phyloP scores from a whole-genome alignment of 2,797 vertebrate species.

The Takifugu ocellatus region DNA sequence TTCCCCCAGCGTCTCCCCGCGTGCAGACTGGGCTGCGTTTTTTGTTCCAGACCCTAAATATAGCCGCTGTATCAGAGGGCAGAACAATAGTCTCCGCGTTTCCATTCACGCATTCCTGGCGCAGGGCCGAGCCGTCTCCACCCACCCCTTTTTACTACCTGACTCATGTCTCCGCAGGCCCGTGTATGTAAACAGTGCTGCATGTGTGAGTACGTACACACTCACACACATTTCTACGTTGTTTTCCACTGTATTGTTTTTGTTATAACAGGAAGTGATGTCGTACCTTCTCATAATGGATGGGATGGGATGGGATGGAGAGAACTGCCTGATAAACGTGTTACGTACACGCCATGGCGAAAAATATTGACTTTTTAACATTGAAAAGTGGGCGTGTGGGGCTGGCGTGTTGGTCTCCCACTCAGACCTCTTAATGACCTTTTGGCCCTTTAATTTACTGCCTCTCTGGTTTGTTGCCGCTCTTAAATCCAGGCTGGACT shows the following conservation, averaged over 20 bases:
- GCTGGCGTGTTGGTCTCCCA: too few relatives aligned
- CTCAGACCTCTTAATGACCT: too few relatives aligned
- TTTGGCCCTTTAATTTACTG: too few relatives aligned
- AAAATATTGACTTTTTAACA: too few relatives aligned
- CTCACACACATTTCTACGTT: slow-evolving; percentile 10
- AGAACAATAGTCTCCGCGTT: slow-evolving; percentile 56
- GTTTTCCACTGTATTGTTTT: background rate
- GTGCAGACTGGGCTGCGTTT: slow-evolving; percentile 49
- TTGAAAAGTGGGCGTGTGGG: too few relatives aligned
- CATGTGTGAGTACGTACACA: slow-evolving; percentile 1
- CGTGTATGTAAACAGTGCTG: slow-evolving; percentile 42
- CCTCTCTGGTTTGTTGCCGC: too few relatives aligned
- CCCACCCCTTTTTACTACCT: slow-evolving; percentile 59
- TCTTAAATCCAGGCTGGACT: too few relatives aligned
- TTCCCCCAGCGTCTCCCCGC: slow-evolving; percentile 36
- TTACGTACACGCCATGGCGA: too few relatives aligned
- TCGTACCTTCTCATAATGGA: too few relatives aligned
- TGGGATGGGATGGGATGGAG: too few relatives aligned
- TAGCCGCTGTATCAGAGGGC: slow-evolving; percentile 62
- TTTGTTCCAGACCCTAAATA: slow-evolving; percentile 68
- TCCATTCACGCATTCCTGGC: slow-evolving; percentile 68
- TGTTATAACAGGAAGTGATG: too few relatives aligned
- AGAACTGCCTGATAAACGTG: too few relatives aligned
- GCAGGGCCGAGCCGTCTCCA: slow-evolving; percentile 32
- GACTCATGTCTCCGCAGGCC: slow-evolving; percentile 55